Evolutionary conservation across 2,797 vertebrate genomes (phyloP).

Genomic region (Phoxinus dragarum): DNA sequence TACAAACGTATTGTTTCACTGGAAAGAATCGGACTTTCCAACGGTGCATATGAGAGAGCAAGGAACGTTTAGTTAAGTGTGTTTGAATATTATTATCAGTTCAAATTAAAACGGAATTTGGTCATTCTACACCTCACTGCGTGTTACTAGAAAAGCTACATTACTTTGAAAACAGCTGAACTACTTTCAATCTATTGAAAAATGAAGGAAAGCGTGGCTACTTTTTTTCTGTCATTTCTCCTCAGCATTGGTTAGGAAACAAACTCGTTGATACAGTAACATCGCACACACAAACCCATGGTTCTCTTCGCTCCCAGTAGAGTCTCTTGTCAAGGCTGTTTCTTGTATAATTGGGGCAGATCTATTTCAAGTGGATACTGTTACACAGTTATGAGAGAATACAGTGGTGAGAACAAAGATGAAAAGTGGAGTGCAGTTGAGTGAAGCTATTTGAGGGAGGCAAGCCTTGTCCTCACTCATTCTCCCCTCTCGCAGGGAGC

Average conservation of each 20-base stretch:
- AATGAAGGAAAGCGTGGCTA: neutral
- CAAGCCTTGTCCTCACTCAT: slow-evolving; percentile 7
- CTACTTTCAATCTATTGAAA: neutral
- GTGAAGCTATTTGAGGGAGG: slow-evolving; percentile 1
- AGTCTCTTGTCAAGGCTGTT: slow-evolving; percentile 40
- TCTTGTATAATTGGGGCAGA: slow-evolving; percentile 45
- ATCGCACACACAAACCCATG: neutral
- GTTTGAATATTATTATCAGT: neutral
- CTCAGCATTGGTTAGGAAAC: neutral
- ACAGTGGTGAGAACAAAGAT: slow-evolving; percentile 35
- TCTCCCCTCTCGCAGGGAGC: slow-evolving; percentile 15
- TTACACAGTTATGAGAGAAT: slow-evolving; percentile 37
- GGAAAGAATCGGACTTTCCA: neutral
- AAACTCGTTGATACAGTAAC: slow-evolving; percentile 11
- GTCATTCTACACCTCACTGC: neutral
- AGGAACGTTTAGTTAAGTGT: neutral
- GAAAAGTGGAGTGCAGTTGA: slow-evolving; percentile 11
- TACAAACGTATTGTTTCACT: neutral
- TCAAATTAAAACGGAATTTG: neutral
- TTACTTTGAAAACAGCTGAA: neutral
- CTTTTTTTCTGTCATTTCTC: neutral
- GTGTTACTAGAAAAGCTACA: slow-evolving; percentile 5
- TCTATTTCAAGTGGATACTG: slow-evolving; percentile 50
- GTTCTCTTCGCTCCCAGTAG: slow-evolving; percentile 33
- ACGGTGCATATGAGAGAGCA: neutral